A percentile compares a stretch with the other conserved stretches of the same genome.
Evolutionary conservation across 37 sponge, comb jelly and placozoan species (phyloP).

Genomic region (Ianthella basta): DNA sequence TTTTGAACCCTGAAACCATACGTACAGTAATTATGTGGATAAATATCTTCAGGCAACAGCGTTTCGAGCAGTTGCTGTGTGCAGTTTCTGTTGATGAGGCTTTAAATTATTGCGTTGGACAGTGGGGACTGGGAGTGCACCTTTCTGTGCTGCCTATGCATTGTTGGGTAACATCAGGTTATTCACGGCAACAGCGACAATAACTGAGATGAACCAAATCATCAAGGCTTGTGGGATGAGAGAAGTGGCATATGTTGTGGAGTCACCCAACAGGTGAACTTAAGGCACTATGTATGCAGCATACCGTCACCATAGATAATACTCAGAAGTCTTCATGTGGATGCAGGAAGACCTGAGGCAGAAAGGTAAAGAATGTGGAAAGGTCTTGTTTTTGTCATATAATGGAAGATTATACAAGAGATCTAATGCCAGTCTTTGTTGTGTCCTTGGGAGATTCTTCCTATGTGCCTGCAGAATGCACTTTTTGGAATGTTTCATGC

Average conservation of each 20-base stretch:
- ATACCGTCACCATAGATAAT: not conserved
- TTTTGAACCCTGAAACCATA: not conserved
- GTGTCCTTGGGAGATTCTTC: too few relatives aligned
- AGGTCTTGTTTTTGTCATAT: not conserved
- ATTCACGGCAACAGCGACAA: not conserved
- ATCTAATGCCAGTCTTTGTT: too few relatives aligned
- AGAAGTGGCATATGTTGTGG: not conserved
- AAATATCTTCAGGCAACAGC: not conserved
- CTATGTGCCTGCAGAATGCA: conserved; percentile 1
- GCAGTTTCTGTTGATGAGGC: not conserved
- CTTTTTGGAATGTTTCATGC: not conserved
- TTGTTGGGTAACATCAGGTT: not conserved
- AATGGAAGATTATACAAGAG: not conserved
- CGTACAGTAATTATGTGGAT: not conserved
- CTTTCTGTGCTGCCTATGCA: not conserved
- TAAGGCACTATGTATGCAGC: not conserved
- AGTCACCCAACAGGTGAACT: not conserved
- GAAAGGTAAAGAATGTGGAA: not conserved
- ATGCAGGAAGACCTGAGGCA: not conserved
- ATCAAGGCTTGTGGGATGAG: not conserved
- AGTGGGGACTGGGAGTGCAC: not conserved
- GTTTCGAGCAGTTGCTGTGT: not conserved
- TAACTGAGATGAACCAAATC: not conserved
- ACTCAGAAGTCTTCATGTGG: not conserved
- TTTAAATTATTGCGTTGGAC: not conserved